These are phyloP conservation scores for Microctonus brassicae DNA, from an alignment of 2,888 invertebrate genomes.

Conservation along the genomic window DNA sequence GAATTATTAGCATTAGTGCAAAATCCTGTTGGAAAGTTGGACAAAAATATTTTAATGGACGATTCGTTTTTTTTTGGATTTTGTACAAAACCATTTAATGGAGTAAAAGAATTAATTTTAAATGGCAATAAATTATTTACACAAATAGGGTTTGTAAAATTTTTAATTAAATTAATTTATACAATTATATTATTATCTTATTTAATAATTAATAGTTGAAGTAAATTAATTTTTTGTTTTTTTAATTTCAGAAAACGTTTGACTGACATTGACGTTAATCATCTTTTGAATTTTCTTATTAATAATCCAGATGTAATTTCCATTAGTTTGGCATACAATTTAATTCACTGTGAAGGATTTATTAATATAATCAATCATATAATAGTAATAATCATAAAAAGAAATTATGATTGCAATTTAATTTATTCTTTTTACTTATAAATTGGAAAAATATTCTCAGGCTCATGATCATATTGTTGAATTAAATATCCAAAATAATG, in stretches of 20 bases:
- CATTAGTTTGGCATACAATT: slow-evolving; percentile 73
- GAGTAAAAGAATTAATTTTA: slow-evolving; percentile 71
- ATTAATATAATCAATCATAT: slow-evolving; percentile 51
- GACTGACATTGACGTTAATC: slow-evolving; percentile 70
- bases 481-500: slow-evolving; percentile 74
- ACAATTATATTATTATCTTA: no score
- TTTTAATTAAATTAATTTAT: no score
- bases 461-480: slow-evolving; percentile 71
- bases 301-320: slow-evolving; percentile 70
- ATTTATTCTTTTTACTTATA: no score
- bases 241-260: slow-evolving; percentile 66
- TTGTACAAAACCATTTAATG: slow-evolving; percentile 73
- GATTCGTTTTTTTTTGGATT: slow-evolving; percentile 58
- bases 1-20: background rate
- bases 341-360: slow-evolving; percentile 64
- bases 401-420: no score
- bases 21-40: background rate
- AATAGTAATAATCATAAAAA: slow-evolving; percentile 46
- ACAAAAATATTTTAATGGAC: slow-evolving; percentile 24
- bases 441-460: slow-evolving; percentile 63
- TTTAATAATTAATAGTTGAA: no score
- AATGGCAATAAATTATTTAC: slow-evolving; percentile 72
- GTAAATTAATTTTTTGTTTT: slow-evolving; percentile 57
- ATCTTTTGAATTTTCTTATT: slow-evolving; percentile 71
- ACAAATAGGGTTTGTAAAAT: slow-evolving; percentile 61